phyloP scores from a whole-genome alignment of 2,888 invertebrate genomes.

The Tenthredo mesomela region DNA sequence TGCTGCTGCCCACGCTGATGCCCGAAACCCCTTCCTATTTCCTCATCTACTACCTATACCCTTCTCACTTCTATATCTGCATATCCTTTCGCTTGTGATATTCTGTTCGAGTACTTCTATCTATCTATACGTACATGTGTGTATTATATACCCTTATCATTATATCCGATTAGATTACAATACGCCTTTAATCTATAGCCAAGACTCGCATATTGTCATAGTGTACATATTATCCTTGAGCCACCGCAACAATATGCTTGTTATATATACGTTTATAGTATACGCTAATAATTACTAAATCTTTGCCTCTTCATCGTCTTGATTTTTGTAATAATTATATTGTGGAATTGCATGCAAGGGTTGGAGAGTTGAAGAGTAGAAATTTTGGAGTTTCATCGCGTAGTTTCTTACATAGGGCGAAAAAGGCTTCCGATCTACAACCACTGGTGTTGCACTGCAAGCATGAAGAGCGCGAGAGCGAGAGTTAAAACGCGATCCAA shows the following conservation, averaged over 20 bases:
- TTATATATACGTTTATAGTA: too few relatives aligned
- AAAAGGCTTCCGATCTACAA: neutral
- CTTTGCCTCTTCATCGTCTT: neutral
- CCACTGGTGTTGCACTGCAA: neutral
- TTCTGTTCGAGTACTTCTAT: constrained; percentile 38
- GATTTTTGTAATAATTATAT: neutral
- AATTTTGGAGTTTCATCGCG: constrained; percentile 17
- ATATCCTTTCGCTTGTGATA: constrained; percentile 50
- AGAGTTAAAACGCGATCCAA: constrained; percentile 78
- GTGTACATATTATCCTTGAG: neutral
- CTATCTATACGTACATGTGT: too few relatives aligned
- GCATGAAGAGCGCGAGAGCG: constrained; percentile 55
- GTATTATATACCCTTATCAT: constrained; percentile 56
- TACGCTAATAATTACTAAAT: too few relatives aligned
- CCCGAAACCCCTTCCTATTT: constrained; percentile 56
- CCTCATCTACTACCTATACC: constrained; percentile 55
- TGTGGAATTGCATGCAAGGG: neutral
- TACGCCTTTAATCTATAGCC: constrained; percentile 58
- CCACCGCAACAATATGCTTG: constrained; percentile 3
- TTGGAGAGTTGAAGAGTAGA: too few relatives aligned
- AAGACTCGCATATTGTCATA: too few relatives aligned
- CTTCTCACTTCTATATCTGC: constrained; percentile 50
- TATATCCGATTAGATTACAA: constrained; percentile 70
- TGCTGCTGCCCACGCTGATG: constrained; percentile 26
- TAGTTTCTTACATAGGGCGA: neutral